Evolutionary conservation across 1,140 invertebrate genomes (phyloP).

Genomic region (Trypoxylus dichotomus): DNA sequence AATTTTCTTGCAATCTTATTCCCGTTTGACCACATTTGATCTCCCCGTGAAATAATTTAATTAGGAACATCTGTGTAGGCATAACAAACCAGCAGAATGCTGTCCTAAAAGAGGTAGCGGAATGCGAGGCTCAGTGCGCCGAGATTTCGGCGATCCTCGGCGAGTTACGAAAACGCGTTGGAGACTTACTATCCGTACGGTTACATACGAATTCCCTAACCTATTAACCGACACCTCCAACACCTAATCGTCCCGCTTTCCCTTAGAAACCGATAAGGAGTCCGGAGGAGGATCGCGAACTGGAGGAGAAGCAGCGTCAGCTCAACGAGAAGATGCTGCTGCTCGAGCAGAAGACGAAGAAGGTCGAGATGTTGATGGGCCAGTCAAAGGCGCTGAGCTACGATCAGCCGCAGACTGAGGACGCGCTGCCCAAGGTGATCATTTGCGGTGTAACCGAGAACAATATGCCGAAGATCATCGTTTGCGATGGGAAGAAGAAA

Average conservation of each 20-base stretch:
- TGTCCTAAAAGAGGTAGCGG: slow-evolving; percentile 49
- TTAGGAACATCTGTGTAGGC: slow-evolving; percentile 36
- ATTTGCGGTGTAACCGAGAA: slow-evolving; percentile 48
- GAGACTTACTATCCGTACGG: slow-evolving; percentile 39
- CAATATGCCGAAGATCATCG: slow-evolving; percentile 50
- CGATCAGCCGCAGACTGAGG: slow-evolving; percentile 40
- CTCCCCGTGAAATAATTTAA: slow-evolving; percentile 31
- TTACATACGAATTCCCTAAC: slow-evolving; percentile 8
- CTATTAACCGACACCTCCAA: neutral
- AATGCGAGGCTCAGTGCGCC: slow-evolving; percentile 49
- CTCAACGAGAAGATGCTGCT: slow-evolving; percentile 48
- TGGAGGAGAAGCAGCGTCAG: slow-evolving; percentile 47
- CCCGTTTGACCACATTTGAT: no score
- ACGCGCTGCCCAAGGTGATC: slow-evolving; percentile 49
- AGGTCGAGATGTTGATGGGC: slow-evolving; percentile 46
- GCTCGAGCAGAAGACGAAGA: slow-evolving; percentile 50
- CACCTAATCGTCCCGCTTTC: neutral
- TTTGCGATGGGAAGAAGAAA: slow-evolving; percentile 41
- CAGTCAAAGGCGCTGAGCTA: slow-evolving; percentile 37
- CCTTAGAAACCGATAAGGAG: slow-evolving; percentile 29
- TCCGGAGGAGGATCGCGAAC: slow-evolving; percentile 44
- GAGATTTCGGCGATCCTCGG: slow-evolving; percentile 46
- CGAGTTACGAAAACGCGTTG: slow-evolving; percentile 47
- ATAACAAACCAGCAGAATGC: slow-evolving; percentile 34
- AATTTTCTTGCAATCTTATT: no score